Conservation (phyloP, 2,797 vertebrate species). For the Siniperca obscura region DNA sequence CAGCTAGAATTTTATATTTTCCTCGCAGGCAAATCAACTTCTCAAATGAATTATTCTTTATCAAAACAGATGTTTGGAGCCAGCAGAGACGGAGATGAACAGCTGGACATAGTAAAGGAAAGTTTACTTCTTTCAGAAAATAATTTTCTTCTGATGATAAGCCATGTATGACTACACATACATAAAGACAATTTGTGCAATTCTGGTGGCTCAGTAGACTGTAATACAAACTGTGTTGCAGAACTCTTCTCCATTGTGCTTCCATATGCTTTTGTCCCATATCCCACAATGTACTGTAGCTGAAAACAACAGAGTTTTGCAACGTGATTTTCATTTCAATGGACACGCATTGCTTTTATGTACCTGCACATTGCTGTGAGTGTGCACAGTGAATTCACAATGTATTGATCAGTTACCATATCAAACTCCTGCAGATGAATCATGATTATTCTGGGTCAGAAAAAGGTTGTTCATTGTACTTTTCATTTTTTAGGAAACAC, state of each 20-base stretch:
- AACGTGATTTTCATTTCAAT: background rate
- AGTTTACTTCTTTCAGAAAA: slow-evolving; percentile 22
- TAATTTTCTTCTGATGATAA: background rate
- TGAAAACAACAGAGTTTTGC: background rate
- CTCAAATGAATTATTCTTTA: slow-evolving; percentile 38
- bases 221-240: slow-evolving; percentile 1
- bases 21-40: slow-evolving; percentile 31
- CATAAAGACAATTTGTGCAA: background rate
- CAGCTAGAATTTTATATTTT: slow-evolving; percentile 27
- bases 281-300: background rate
- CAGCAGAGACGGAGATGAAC: slow-evolving; percentile 35
- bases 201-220: background rate
- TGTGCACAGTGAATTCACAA: background rate
- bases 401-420: slow-evolving; percentile 3
- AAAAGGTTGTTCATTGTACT: background rate
- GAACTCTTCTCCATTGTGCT: background rate
- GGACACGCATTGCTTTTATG: background rate
- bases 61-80: slow-evolving; percentile 48
- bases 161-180: background rate
- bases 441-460: background rate
- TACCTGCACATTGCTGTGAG: background rate
- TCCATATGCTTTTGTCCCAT: background rate
- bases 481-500: slow-evolving; percentile 2
- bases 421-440: slow-evolving; percentile 12
- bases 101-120: slow-evolving; percentile 40